These are phyloP conservation scores for Polyergus mexicanus DNA, from an alignment of 1,140 invertebrate species.

Conservation along the genomic window DNA sequence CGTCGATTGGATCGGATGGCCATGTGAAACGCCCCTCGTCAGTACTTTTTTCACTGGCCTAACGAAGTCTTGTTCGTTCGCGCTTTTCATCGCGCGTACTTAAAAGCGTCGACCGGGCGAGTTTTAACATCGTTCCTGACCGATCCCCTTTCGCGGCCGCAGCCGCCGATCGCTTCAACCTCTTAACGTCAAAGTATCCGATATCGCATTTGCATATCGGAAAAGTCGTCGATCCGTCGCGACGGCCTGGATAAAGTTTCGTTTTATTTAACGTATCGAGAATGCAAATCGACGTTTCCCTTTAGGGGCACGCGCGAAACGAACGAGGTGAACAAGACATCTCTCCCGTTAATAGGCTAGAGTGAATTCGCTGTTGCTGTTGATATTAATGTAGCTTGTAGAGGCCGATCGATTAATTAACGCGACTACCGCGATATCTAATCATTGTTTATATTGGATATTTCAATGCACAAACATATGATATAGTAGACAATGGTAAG, in stretches of 20 bases:
- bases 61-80: conserved; percentile 71
- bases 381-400: conserved; percentile 29
- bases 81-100: conserved; percentile 26
- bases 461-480: conserved; percentile 66
- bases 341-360: background rate
- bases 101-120: conserved; percentile 25
- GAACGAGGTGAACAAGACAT: background rate
- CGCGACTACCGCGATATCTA: conserved; percentile 59
- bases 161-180: background rate
- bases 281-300: conserved; percentile 26
- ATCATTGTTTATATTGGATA: conserved; percentile 68
- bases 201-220: conserved; percentile 56
- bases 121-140: conserved; percentile 15
- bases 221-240: conserved; percentile 43
- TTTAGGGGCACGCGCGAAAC: background rate
- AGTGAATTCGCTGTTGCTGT: conserved; percentile 1
- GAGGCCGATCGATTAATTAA: conserved; percentile 70
- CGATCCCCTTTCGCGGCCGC: background rate
- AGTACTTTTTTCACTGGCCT: conserved; percentile 40
- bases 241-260: conserved; percentile 20
- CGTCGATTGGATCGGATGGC: background rate
- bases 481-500: conserved; percentile 69
- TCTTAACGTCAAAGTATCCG: conserved; percentile 25
- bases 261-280: conserved; percentile 35
- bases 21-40: conserved; percentile 45